These are phyloP conservation scores for Platerodrilus igneus DNA, from an alignment of 2,888 invertebrate genomes.

Conservation along the genomic window DNA sequence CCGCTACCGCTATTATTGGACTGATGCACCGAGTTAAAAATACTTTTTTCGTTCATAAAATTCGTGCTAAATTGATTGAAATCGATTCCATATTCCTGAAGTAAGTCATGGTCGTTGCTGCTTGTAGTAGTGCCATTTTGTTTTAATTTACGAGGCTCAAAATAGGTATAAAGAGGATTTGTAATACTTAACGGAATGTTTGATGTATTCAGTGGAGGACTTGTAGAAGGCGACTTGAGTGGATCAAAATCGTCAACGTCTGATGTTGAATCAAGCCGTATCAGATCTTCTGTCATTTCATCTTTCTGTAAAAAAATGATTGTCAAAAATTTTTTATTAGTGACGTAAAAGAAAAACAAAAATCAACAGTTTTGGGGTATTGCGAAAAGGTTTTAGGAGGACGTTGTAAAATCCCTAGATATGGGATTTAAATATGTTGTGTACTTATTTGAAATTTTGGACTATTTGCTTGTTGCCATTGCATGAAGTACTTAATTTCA, in stretches of 20 bases:
- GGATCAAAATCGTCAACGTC: slow-evolving; percentile 67
- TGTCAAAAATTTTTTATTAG: too few species aligned
- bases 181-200: slow-evolving; percentile 48
- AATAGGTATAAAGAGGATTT: slow-evolving; percentile 51
- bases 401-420: too few species aligned
- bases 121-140: slow-evolving; percentile 52
- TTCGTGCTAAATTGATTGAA: slow-evolving; percentile 52
- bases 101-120: slow-evolving; percentile 59
- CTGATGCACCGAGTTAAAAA: slow-evolving; percentile 43
- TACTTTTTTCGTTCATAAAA: slow-evolving; percentile 40
- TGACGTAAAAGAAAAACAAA: too few species aligned
- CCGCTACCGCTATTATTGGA: too few species aligned
- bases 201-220: slow-evolving; percentile 25
- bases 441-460: too few species aligned
- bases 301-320: slow-evolving; percentile 44
- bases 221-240: slow-evolving; percentile 48
- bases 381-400: too few species aligned
- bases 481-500: too few species aligned
- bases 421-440: too few species aligned
- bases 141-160: slow-evolving; percentile 26
- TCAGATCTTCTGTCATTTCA: slow-evolving; percentile 55
- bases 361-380: too few species aligned
- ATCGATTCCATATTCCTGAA: slow-evolving; percentile 71
- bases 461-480: too few species aligned
- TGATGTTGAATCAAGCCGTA: slow-evolving; percentile 61